Percentiles rank a stretch among this genome's conserved stretches.
phyloP scores from a whole-genome alignment of 1,140 invertebrate species.

The Dermatophagoides farinae region DNA sequence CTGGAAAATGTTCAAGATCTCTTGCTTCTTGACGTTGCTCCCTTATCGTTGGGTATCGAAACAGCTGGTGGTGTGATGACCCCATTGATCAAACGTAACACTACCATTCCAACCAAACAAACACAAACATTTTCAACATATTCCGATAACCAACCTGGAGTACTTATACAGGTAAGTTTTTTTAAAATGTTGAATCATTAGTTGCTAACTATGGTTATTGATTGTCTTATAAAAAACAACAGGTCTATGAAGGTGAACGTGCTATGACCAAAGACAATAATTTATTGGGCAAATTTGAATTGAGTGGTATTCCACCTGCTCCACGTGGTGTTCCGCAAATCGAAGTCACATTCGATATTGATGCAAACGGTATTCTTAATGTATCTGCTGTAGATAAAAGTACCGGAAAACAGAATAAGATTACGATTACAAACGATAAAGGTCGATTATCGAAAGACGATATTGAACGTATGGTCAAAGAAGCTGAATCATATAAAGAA shows the following conservation, averaged over 20 bases:
- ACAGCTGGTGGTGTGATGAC: constrained; percentile 95
- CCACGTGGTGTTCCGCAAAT: constrained; percentile 38
- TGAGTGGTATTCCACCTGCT: constrained; percentile 37
- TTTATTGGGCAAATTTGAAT: constrained; percentile 36
- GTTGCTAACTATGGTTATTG: no score
- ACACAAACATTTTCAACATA: constrained; percentile 91
- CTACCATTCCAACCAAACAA: constrained; percentile 85
- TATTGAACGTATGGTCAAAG: constrained; percentile 90
- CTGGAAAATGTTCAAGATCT: constrained; percentile 76
- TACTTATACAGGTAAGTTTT: constrained; percentile 43
- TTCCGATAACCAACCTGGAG: constrained; percentile 85
- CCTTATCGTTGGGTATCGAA: constrained; percentile 84
- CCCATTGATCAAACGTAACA: constrained; percentile 79
- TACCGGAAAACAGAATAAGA: constrained; percentile 91
- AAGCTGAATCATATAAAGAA: constrained; percentile 81
- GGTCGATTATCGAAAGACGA: constrained; percentile 86
- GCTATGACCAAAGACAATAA: constrained; percentile 42
- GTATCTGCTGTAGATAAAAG: constrained; percentile 38
- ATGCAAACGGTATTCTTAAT: constrained; percentile 30
- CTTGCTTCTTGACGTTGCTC: constrained; percentile 75
- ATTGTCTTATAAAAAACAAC: constrained; percentile 25
- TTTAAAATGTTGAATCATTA: neutral
- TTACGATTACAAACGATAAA: constrained; percentile 94
- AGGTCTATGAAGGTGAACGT: constrained; percentile 36
- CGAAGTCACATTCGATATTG: constrained; percentile 29